phyloP scores from a whole-genome alignment of 2,888 invertebrate genomes.

The Drosophila kuntzei region DNA sequence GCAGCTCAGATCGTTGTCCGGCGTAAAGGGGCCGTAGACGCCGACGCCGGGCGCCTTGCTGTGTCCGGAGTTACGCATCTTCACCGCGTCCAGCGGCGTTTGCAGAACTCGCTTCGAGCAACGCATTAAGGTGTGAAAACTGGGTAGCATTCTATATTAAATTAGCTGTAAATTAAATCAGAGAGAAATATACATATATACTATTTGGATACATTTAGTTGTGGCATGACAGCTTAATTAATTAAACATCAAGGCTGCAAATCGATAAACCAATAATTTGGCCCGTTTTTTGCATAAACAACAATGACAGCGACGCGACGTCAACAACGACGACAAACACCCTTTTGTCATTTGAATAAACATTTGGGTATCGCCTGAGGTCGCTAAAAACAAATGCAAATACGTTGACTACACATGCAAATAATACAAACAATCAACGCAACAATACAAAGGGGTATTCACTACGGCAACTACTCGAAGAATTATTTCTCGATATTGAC shows the following conservation, averaged over 20 bases:
- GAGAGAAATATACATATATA: neutral
- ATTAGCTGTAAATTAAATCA: constrained; percentile 70
- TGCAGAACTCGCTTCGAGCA: constrained; percentile 85
- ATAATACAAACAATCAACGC: neutral
- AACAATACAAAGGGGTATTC: constrained; percentile 42
- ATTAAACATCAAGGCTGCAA: constrained; percentile 48
- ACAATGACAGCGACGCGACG: constrained; percentile 6
- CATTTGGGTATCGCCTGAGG: constrained; percentile 55
- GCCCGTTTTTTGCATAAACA: constrained; percentile 18
- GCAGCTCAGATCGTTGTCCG: constrained; percentile 86
- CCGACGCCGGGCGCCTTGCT: constrained; percentile 58
- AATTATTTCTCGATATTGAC: neutral
- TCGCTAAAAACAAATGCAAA: constrained; percentile 74
- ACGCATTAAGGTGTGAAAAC: constrained; percentile 85
- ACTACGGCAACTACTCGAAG: constrained; percentile 2
- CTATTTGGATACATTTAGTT: constrained; percentile 20
- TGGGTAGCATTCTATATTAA: constrained; percentile 84
- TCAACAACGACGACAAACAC: constrained; percentile 27
- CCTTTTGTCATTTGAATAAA: constrained; percentile 68
- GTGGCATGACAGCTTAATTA: constrained; percentile 29
- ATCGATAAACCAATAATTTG: constrained; percentile 44
- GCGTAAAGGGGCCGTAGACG: constrained; percentile 63
- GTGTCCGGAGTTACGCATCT: constrained; percentile 65
- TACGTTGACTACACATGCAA: constrained; percentile 26
- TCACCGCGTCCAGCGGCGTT: constrained; percentile 74